phyloP scores from a whole-genome alignment of 2,113 vertebrate species.

The Kobus ellipsiprymnus region DNA sequence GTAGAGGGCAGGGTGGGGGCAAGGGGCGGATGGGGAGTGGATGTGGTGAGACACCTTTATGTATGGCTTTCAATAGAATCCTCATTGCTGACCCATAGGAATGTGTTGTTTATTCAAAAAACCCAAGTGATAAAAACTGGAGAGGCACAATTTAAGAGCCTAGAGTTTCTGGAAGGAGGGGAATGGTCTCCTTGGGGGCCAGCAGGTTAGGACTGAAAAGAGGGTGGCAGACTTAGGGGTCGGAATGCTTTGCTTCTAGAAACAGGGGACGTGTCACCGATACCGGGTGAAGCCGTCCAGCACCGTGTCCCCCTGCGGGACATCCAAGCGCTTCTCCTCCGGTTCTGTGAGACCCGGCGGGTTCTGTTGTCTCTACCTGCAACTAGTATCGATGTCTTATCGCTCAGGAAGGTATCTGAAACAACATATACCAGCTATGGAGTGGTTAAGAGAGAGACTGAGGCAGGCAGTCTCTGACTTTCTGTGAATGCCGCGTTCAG shows the following conservation, averaged over 20 bases:
- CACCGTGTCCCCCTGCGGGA: neutral
- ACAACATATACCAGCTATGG: neutral
- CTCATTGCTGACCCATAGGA: neutral
- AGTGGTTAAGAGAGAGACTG: neutral
- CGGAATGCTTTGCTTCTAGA: neutral
- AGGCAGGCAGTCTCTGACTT: neutral
- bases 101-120: neutral
- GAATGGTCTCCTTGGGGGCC: neutral
- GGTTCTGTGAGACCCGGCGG: rapidly evolving
- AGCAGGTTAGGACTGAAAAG: neutral
- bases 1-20: neutral
- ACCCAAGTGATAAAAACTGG: neutral
- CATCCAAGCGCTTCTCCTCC: neutral
- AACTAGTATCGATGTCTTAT: too few relatives aligned
- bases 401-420: neutral
- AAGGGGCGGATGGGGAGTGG: rapidly evolving
- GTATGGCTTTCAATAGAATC: neutral
- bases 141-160: neutral
- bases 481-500: neutral
- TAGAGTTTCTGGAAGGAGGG: neutral
- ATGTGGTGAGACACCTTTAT: neutral
- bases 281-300: too few relatives aligned
- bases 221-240: neutral
- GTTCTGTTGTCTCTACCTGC: neutral
- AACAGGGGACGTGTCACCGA: neutral